Conservation (phyloP, 2,888 invertebrate species). For the Trichogramma evanescens region DNA sequence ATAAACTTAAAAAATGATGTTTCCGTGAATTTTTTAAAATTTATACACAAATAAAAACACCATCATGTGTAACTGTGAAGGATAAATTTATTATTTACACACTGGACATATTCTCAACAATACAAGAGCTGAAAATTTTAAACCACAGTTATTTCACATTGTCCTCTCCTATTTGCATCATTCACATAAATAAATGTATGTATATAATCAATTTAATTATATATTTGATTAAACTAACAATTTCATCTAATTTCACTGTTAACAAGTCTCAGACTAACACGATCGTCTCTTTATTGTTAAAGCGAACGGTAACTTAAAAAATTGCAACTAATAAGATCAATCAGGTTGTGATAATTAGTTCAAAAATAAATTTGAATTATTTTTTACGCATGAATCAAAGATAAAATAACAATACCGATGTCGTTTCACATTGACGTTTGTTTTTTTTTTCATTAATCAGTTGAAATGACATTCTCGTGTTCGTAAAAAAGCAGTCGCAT, state of each 20-base stretch:
- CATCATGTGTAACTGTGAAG: slow-evolving; percentile 19
- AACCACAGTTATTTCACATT: slow-evolving; percentile 2
- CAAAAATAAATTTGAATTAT: no score
- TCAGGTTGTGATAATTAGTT: no score
- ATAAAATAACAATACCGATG: no score
- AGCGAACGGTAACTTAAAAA: no score
- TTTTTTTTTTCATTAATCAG: no score
- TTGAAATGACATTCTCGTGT: no score
- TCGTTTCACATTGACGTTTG: no score
- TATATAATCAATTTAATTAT: no score
- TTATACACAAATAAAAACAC: slow-evolving; percentile 6
- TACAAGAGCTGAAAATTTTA: slow-evolving; percentile 4
- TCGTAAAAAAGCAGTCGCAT: no score
- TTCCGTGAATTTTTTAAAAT: not conserved
- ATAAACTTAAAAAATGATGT: slow-evolving; percentile 5
- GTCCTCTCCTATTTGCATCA: slow-evolving; percentile 5
- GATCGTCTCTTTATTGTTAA: no score
- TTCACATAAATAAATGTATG: slow-evolving; percentile 12
- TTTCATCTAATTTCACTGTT: slow-evolving; percentile 13
- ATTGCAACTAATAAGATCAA: no score
- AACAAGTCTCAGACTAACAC: not conserved
- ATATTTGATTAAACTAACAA: slow-evolving; percentile 7
- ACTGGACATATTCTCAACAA: slow-evolving; percentile 11
- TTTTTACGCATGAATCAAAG: no score
- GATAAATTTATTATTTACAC: slow-evolving; percentile 42